Base-by-base conservation (phyloP, 1,140 invertebrate genomes). In the Ruditapes philippinarum region DNA sequence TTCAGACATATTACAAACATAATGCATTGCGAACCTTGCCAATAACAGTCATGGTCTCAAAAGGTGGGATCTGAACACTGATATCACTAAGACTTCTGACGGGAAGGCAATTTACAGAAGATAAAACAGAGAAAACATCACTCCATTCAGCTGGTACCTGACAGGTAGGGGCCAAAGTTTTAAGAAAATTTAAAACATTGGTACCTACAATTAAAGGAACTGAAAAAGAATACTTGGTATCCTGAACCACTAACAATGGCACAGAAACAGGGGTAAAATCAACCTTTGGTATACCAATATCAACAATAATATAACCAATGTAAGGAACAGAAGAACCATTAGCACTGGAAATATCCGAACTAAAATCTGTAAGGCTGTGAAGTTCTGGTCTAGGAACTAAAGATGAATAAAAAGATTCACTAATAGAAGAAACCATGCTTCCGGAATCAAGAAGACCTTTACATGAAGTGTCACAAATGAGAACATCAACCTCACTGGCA, bases 141-240 rank as follows among this genome's bases (percentile, higher is more conserved):
- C 7, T 22, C 51, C 14, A 57, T 57, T 17, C 14, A 5, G 19
- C 14, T 57, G 51, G 51, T 11, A 57, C 14, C 36, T 70, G 68
- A 14, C 70, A 2, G 14, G 11, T n/a, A 42, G n/a, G 19, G 5
- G 36, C n/a, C 2, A 38, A 28, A 28, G 42, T 12, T 74, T 74
- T 74, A 1, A 49, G 22, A 74, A 3, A 74, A 74, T 49, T 74
- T 11, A 74, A 28, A 74, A 74, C 38, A 76, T 91, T 91, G 42
- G 78, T 91, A 25, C 82, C 90, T 33, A 91, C 17, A 73, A 76
- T 86, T 14, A 89, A 17, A 28, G 90, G 90, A 7, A 89, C 82
- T 33, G 25, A 28, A 42, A n/a, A 14, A 42, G 11, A 40, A 12
- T 36, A 19, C 38, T 12, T 70, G 73, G 45, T 84, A 90, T 42